Conservation (phyloP, 2,888 invertebrate species). For the Alloplasta piceator region DNA sequence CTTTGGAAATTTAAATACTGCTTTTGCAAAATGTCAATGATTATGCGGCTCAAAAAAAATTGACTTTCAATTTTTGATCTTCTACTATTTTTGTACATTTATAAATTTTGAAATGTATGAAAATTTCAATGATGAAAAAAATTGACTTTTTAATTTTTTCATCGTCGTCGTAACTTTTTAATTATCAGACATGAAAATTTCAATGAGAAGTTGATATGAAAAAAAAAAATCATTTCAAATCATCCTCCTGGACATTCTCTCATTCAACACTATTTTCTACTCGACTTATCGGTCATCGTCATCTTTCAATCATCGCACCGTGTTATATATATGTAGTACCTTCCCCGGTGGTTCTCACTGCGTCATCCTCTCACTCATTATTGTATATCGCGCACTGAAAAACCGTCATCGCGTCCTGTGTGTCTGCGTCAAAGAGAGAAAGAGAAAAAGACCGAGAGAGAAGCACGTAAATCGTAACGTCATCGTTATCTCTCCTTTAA, state of each 20-base stretch:
- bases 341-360: constrained; percentile 38
- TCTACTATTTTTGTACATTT: too few species aligned
- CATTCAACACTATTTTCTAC: constrained; percentile 41
- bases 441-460: neutral
- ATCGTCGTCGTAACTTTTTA: too few species aligned
- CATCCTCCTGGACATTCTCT: neutral
- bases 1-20: too few species aligned
- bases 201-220: too few species aligned
- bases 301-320: constrained; percentile 63
- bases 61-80: too few species aligned
- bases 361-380: constrained; percentile 62
- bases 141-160: too few species aligned
- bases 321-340: constrained; percentile 43
- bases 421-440: constrained; percentile 7
- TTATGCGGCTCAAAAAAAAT: too few species aligned
- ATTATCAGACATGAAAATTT: too few species aligned
- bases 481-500: constrained; percentile 52
- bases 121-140: too few species aligned
- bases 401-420: constrained; percentile 46
- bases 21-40: too few species aligned
- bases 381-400: constrained; percentile 41
- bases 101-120: too few species aligned
- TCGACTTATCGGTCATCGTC: constrained; percentile 63
- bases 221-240: too few species aligned
- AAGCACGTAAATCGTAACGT: constrained; percentile 51